These are phyloP conservation scores for Chaitophorus viminalis DNA, from an alignment of 2,888 invertebrate genomes.

Conservation along the genomic window DNA sequence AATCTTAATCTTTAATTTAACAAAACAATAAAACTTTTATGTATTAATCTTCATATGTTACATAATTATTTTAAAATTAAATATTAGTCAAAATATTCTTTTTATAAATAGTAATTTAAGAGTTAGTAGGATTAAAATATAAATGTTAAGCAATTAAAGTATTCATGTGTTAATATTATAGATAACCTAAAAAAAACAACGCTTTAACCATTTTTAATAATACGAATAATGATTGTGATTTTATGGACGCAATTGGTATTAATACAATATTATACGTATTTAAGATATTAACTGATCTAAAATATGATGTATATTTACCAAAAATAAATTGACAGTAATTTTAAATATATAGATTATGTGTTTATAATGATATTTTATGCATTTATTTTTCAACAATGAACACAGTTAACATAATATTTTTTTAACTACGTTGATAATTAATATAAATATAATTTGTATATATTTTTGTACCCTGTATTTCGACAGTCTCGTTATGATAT, in stretches of 20 bases:
- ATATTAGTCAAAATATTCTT: slow-evolving; percentile 28
- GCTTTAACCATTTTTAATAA: slow-evolving; percentile 40
- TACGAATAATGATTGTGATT: neutral
- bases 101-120: neutral
- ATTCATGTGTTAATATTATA: neutral
- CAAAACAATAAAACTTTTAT: neutral
- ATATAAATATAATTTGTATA: no score
- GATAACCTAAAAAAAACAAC: slow-evolving; percentile 9
- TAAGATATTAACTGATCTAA: neutral
- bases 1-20: neutral
- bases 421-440: neutral
- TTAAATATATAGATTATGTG: slow-evolving; percentile 1
- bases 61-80: slow-evolving; percentile 21
- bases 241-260: neutral
- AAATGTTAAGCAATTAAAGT: slow-evolving; percentile 13
- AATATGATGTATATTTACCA: neutral
- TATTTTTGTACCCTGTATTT: slow-evolving; percentile 47
- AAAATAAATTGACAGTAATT: slow-evolving; percentile 42
- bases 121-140: slow-evolving; percentile 47
- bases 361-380: neutral
- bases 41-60: neutral
- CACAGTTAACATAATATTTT: neutral
- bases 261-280: neutral
- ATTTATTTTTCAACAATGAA: slow-evolving; percentile 13
- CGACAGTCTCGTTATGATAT: slow-evolving; percentile 43